Base-by-base conservation (phyloP, 1,140 invertebrate genomes). In the Odontomachus brunneus region DNA sequence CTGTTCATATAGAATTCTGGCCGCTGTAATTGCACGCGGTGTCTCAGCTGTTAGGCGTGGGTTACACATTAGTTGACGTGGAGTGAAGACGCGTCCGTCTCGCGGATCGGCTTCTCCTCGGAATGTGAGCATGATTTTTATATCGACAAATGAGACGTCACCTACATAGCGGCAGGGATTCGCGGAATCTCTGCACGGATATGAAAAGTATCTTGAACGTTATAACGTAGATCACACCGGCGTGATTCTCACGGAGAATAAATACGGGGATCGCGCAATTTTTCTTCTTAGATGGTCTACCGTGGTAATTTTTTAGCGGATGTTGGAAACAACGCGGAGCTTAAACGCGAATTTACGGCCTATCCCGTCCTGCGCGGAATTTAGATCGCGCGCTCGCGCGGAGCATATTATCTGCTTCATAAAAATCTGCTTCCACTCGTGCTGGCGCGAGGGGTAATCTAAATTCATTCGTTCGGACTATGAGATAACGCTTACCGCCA, bases 391-490 rank as follows among this genome's bases (percentile, higher is more conserved):
- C 2, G 29, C 29, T n/a, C n/a, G 29, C 29, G 84, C 66, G 84
- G 29, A 66, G 83, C 83, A 66, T 84, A 86, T 85, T 86, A 85
- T 85, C 85, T 57, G 84, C 85, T 86, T 82, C 85, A 75, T 86
- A 82, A 86, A 86, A 85, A 86, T 85, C 85, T 85, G 76, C 84
- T 75, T 71, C 63, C 33, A 63, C 29, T 74, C 29, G 44, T 67
- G 29, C 71, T 14, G 7, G 62, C n/a, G 48, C 63, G 33, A 71
- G 53, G 53, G 33, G 55, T 51, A 73, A 85, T 85, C 67, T 73
- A 57, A 85, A 86, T 86, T 80, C 75, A 80, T 80, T 86, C 85
- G 84, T 60, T 82, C 51, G 63, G 62, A 26, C 73, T 19, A 19
- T 65, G 78, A 72, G 75, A 80, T 80, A 80, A 80, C 65, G 75